Conservation (phyloP, 2,888 invertebrate species). For the Alviniconcha strummeri region DNA sequence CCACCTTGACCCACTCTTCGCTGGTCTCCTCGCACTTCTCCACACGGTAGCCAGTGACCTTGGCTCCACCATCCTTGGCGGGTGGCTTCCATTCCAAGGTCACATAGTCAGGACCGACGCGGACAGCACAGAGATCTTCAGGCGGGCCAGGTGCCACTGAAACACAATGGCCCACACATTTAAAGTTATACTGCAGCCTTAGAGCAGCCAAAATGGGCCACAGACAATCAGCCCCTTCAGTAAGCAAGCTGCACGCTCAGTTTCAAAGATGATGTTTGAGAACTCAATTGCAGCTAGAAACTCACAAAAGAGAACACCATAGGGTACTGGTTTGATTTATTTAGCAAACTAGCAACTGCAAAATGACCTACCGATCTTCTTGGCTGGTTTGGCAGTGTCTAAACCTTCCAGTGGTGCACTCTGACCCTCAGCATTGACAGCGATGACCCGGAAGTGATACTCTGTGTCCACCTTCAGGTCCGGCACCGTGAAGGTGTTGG, state of each 20-base stretch:
- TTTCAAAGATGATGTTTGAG: too few relatives aligned
- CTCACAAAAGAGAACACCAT: too few relatives aligned
- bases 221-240: too few relatives aligned
- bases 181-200: too few relatives aligned
- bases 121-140: constrained; percentile 46
- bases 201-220: too few relatives aligned
- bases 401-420: constrained; percentile 80
- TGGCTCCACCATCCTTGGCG: constrained; percentile 53
- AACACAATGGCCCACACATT: background rate
- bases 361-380: constrained; percentile 56
- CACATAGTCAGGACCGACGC: constrained; percentile 50
- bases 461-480: constrained; percentile 85
- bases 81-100: constrained; percentile 58
- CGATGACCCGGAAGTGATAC: constrained; percentile 90
- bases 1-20: constrained; percentile 50
- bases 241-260: too few relatives aligned
- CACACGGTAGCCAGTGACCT: constrained; percentile 55
- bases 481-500: constrained; percentile 70
- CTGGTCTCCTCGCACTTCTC: constrained; percentile 47
- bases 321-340: too few relatives aligned
- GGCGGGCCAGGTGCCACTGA: constrained; percentile 68
- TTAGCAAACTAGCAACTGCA: too few relatives aligned
- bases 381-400: constrained; percentile 54
- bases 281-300: too few relatives aligned
- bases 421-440: constrained; percentile 88